These are phyloP conservation scores for Hylaeus anthracinus DNA, from an alignment of 1,140 invertebrate species.

Conservation along the genomic window DNA sequence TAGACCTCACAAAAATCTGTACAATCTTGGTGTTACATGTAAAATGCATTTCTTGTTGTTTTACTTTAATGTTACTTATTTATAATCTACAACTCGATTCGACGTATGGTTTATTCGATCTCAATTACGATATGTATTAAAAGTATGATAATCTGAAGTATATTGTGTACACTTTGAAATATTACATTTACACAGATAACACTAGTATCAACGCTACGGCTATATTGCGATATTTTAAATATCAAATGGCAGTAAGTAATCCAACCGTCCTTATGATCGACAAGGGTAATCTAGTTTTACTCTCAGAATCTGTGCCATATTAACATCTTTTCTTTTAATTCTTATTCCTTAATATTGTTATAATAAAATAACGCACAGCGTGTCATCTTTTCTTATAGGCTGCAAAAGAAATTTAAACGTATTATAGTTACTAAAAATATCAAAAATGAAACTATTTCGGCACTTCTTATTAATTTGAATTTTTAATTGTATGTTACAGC, in stretches of 20 bases:
- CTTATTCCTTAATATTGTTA: slow-evolving; percentile 3
- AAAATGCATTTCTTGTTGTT: slow-evolving; percentile 13
- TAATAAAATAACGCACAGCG: slow-evolving; percentile 26
- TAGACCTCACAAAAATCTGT: slow-evolving; percentile 46
- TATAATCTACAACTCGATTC: slow-evolving; percentile 25
- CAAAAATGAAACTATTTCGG: slow-evolving; percentile 59
- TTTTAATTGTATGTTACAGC: slow-evolving; percentile 52
- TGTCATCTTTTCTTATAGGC: slow-evolving; percentile 48
- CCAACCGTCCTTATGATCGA: slow-evolving; percentile 34
- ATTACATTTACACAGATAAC: slow-evolving; percentile 18
- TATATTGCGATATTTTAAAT: slow-evolving; percentile 45
- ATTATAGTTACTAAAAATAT: slow-evolving; percentile 57
- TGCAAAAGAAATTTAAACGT: slow-evolving; percentile 48
- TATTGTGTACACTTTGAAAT: slow-evolving; percentile 6
- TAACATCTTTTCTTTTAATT: slow-evolving; percentile 15
- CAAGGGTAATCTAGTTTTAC: slow-evolving; percentile 56
- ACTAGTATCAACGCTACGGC: slow-evolving; percentile 28
- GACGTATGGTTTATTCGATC: slow-evolving; percentile 17
- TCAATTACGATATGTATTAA: slow-evolving; percentile 64
- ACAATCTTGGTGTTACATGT: slow-evolving; percentile 21
- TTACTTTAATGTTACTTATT: slow-evolving; percentile 34
- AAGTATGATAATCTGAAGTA: slow-evolving; percentile 50
- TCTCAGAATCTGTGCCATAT: slow-evolving; percentile 59
- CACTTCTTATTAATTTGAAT: slow-evolving; percentile 59
- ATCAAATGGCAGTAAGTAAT: slow-evolving; percentile 59